Base-by-base conservation (phyloP, 1,140 invertebrate genomes). In the Sminthurinus signatus region DNA sequence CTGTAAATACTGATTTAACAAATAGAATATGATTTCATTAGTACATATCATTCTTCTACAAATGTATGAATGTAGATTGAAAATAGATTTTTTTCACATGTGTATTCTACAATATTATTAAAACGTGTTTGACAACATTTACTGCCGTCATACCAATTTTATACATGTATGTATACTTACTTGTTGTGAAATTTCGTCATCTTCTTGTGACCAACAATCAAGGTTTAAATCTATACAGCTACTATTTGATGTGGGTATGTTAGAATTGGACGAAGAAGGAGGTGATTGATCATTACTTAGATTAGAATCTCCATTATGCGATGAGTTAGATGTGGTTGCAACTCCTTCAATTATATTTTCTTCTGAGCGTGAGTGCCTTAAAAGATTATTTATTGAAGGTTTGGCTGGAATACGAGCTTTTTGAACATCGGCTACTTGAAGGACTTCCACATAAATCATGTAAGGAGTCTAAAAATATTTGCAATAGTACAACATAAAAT, bases 391-490 rank as follows among this genome's bases (percentile, higher is more conserved):
- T 77, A 86, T 85, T 75, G 70, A 73, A 71, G 51, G 88, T 84
- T 79, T 93, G 88, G 43, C 82, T 65, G 89, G 89, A 52, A 96
- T 81, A 17, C 88, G 84, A 17, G 86, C 86, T 15, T 84, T 86
- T 67, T 88, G 84, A 69, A 46, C 82, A 74, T 96, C 90, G 27
- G 91, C 86, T 32, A 96, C 92, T 78, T 95, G 90, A 17, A 98
- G 79, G 3, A 96, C 91, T 80, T 99, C 96, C 31, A 97, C 88
- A 77, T 98, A 99, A 72, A 99, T 88, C 74, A 98, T 89, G 76
- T 96, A 99, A 0, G 96, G 96, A 46, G 96, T 93, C 87, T 93
- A 36, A 36, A 15, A 8, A 36, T 36, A 36, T 36, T 23, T 17
- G 5, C 5, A 50, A 23, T 10, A 23, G 14, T 10, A 48, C 58